Evolutionary conservation across 2,113 vertebrate genomes (phyloP).

Genomic region (Calypte anna): DNA sequence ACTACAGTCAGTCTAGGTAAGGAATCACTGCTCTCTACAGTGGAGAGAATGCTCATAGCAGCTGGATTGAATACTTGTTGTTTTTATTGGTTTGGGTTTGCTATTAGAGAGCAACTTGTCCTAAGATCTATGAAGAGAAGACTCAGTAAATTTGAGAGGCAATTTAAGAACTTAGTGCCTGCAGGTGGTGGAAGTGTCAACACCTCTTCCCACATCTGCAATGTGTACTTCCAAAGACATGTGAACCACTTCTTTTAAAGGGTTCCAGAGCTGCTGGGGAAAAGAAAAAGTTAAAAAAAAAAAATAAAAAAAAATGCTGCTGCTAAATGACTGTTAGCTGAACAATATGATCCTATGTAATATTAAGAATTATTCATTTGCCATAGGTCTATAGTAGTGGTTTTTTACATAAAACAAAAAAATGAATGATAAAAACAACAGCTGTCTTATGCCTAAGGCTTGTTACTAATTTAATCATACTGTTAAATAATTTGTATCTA

Average conservation of each 20-base stretch:
- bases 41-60: background rate
- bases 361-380: background rate
- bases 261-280: background rate
- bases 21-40: background rate
- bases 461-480: background rate
- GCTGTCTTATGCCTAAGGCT: background rate
- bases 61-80: background rate
- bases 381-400: background rate
- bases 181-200: background rate
- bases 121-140: background rate
- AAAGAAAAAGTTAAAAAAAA: too few species aligned
- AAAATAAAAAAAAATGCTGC: background rate
- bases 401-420: background rate
- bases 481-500: background rate
- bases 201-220: background rate
- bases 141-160: background rate
- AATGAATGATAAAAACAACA: background rate
- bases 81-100: background rate
- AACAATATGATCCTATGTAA: background rate
- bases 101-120: background rate
- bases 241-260: background rate
- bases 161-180: background rate
- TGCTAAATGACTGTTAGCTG: background rate
- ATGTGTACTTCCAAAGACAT: rapidly evolving
- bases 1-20: background rate